Evolutionary conservation across 2,888 invertebrate species (phyloP), one percentile per base, ranked within the genome.

Genomic region (Mimumesa dahlbomi): DNA sequence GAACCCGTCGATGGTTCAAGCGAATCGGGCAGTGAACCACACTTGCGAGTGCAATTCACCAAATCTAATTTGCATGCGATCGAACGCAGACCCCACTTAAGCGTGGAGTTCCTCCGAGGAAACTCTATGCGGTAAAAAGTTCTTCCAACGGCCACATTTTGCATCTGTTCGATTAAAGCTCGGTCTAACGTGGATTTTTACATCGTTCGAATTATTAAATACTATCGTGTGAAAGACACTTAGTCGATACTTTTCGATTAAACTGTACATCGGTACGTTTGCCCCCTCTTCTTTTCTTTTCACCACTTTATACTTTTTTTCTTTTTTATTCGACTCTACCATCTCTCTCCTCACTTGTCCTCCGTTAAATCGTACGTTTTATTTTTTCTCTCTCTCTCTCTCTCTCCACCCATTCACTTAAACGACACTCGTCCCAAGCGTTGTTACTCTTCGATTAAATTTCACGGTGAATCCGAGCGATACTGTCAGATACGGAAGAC

Each of bases 11-110:
- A 40, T 21, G 34, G 36, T 31, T 7, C 29, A 9, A 40, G 29
- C 14, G 45, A 64, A 65, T 67, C 46, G 67, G 63, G 50, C 46
- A 59, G 21, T 40, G 59, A 43, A 29, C 56, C 56, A 45, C 29
- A 40, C 40, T 56, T 50, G 46, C 48, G 40, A 67, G 59, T 59
- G 63, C 66, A 49, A 75, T 67, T 71, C 72, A 48, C 56, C 66
- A 56, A 63, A 75, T 64, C 67, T 71, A 63, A 75, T 76, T 76
- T 64, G 63, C 75, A 71, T 64, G 53, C 56, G 54, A 75, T 75
- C 66, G 62, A 75, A 71, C 59, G 40, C 45, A 66, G 52, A 49
- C 50, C 70, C 54, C 56, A 65, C 61, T 75, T 62, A 58, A 74
- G 53, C 52, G 19, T 22, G 29, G 31, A 52, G 66, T 52, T 66